phyloP scores from a whole-genome alignment of 2,888 invertebrate genomes.

The Leptinotarsa tumamoca region DNA sequence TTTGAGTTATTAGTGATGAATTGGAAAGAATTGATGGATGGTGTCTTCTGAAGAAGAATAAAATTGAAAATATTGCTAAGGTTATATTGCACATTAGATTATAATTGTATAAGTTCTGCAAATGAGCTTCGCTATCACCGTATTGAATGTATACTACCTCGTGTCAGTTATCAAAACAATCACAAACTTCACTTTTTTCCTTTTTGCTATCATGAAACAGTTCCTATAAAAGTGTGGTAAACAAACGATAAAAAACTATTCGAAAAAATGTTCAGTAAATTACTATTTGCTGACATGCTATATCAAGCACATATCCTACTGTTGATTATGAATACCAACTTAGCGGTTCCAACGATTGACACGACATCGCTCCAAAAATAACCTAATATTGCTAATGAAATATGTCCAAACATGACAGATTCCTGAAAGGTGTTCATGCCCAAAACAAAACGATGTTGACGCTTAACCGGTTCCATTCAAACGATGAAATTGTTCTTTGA shows the following conservation, averaged over 20 bases:
- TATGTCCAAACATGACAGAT: conserved; percentile 42
- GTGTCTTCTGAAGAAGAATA: too few relatives aligned
- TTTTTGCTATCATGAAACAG: neutral
- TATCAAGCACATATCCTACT: conserved; percentile 11
- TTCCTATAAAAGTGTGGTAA: neutral
- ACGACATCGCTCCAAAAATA: conserved; percentile 46
- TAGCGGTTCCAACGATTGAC: conserved; percentile 44
- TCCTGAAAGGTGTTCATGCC: conserved; percentile 29
- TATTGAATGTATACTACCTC: too few relatives aligned
- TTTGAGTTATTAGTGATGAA: too few relatives aligned
- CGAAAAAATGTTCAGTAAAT: neutral
- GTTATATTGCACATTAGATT: too few relatives aligned
- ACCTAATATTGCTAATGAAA: conserved; percentile 43
- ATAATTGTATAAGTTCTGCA: too few relatives aligned
- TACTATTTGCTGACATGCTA: neutral
- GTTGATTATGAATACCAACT: conserved; percentile 31
- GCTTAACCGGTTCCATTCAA: conserved; percentile 49
- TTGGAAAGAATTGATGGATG: too few relatives aligned
- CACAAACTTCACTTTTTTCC: too few relatives aligned
- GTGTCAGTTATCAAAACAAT: too few relatives aligned
- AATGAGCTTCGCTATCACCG: too few relatives aligned
- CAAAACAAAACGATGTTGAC: conserved; percentile 31
- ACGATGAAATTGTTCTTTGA: conserved; percentile 52
- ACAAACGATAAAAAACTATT: neutral
- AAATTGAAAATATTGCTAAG: too few relatives aligned